Percentiles rank a stretch among this genome's conserved stretches.
These are phyloP conservation scores for Oncorhynchus gorbuscha DNA, from an alignment of 2,113 vertebrate species.

Conservation along the genomic window DNA sequence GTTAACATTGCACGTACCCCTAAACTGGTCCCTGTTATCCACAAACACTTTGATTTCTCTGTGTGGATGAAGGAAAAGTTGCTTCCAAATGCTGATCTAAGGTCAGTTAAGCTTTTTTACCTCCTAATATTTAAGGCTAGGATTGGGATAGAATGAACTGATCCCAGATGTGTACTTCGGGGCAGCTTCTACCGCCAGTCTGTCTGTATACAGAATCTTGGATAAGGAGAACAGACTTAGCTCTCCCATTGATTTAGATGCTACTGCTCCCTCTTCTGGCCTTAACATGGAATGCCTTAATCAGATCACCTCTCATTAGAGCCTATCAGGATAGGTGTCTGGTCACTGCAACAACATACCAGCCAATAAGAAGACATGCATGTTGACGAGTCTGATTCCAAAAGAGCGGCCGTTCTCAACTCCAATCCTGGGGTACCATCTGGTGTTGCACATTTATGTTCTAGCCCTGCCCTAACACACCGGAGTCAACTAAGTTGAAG, in stretches of 20 bases:
- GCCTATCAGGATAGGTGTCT: not conserved
- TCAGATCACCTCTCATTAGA: conserved; percentile 1
- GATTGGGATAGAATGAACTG: not conserved
- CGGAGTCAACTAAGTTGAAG: too few relatives aligned
- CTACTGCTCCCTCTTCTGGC: conserved; percentile 2
- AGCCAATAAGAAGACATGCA: conserved; percentile 1
- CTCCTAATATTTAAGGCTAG: not conserved
- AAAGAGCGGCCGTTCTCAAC: not conserved
- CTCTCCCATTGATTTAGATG: not conserved
- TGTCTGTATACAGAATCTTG: not conserved
- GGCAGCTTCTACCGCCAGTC: not conserved
- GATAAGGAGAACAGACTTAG: not conserved
- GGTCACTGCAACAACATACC: not conserved
- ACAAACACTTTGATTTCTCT: not conserved
- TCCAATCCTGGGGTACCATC: too few relatives aligned
- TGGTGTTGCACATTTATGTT: too few relatives aligned
- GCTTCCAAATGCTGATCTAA: not conserved
- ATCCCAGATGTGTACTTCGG: not conserved
- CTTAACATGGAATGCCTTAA: conserved; percentile 14
- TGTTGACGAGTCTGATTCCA: not conserved
- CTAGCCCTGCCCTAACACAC: too few relatives aligned
- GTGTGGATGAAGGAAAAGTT: not conserved
- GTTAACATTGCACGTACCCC: not conserved
- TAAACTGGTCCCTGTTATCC: not conserved
- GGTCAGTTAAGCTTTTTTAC: not conserved